Evolutionary conservation across 1,140 invertebrate species (phyloP), one percentile per base, ranked within the genome.

Genomic region (Macrocentrus cingulum): DNA sequence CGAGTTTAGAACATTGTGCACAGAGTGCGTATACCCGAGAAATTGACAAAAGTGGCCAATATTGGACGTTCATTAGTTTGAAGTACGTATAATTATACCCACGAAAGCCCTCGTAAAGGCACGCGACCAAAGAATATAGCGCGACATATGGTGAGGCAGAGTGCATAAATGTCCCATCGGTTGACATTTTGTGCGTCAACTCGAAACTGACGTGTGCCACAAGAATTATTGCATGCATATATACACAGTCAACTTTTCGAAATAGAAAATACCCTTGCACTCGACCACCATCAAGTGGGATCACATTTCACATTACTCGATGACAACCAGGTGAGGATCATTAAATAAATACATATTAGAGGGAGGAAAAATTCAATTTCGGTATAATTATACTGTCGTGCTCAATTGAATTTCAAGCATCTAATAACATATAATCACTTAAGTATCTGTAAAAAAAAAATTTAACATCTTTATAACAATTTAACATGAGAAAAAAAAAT

Each of bases 61-160:
- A 76, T 76, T 75, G 74, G 69, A 65, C 68, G 69, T 75, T 73
- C 66, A 76, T 75, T 75, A 75, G 71, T 59, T 53, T 69, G 62
- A 61, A 72, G 70, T 49, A 71, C 69, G 66, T 74, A n/a, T n/a
- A 73, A 71, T 71, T 68, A 66, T 65, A 32, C 36, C 63, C 54
- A 71, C 63, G 60, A 70, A 68, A 68, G 65, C 63, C 61, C 67
- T 67, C 64, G 66, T 72, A 60, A 61, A 70, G 70, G 68, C 74
- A 76, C 74, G 74, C 74, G 74, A 75, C 74, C 69, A 50, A 57
- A n/a, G n/a, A n/a, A n/a, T n/a, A n/a, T n/a, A n/a, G n/a, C 51
- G 62, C 66, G 66, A 74, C 74, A 76, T 76, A 74, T 76, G 74
- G 71, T 66, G 51, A 61, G 48, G 19, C 13, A 51, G 29, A 48